Conservation (phyloP, 1,140 invertebrate genomes). For the Nasonia giraulti region DNA sequence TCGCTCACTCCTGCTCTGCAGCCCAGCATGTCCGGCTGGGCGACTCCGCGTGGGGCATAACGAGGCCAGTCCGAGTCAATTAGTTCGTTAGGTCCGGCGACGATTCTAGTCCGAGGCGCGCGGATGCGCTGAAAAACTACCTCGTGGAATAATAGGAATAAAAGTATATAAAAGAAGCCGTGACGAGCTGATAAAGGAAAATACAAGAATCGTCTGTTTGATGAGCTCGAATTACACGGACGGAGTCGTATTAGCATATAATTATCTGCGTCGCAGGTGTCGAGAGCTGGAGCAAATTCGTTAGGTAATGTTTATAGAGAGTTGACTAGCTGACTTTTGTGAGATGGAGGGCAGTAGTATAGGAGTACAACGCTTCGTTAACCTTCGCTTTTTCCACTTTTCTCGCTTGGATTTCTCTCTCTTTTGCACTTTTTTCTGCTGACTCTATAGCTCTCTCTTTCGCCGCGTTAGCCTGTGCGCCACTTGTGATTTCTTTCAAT, state of each 20-base stretch:
- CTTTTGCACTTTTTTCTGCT: neutral
- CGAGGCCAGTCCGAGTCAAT: conserved; percentile 43
- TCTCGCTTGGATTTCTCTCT: neutral
- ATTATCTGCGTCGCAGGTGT: neutral
- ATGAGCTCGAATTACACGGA: conserved; percentile 13
- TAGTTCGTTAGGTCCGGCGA: conserved; percentile 51
- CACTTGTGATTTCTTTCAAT: too few species aligned
- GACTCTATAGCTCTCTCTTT: neutral
- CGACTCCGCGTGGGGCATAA: neutral
- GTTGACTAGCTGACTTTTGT: neutral
- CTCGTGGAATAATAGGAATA: neutral
- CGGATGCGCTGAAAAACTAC: neutral
- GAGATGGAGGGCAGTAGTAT: too few species aligned
- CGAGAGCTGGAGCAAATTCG: neutral
- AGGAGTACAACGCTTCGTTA: too few species aligned
- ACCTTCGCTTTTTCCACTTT: neutral
- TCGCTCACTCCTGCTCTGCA: neutral
- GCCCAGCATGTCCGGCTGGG: neutral
- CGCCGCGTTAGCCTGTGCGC: too few species aligned
- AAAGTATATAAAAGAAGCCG: neutral
- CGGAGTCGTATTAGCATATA: too few species aligned
- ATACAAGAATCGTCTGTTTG: neutral
- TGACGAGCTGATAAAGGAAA: neutral
- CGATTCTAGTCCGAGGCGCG: conserved; percentile 45
- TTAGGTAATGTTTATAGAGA: conserved; percentile 23